Base-by-base conservation (phyloP, 2,113 vertebrate genomes). In the Podarcis raffonei region DNA sequence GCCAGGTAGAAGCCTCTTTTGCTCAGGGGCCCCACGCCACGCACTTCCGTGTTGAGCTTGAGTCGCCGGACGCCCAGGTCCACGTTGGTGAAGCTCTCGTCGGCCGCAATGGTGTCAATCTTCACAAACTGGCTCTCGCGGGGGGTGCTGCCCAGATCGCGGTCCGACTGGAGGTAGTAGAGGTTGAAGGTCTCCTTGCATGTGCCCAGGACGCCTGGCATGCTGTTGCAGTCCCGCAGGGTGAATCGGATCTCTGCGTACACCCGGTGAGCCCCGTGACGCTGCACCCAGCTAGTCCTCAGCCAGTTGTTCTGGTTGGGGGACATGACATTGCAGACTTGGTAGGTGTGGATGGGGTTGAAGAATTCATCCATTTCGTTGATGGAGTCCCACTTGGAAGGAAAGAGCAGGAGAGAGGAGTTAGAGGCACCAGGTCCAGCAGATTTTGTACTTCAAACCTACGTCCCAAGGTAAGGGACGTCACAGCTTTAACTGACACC, bases 131-230 rank as follows among this genome's bases (percentile, higher is more conserved):
- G 98, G 96, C 96, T 98, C 90, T 99, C 98, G 0, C 98, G 96
- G 0, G 98, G 97, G 96, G 97, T 96, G 69, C 94, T 94, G 68
- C 98, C 99, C 88, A 98, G 95, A 22, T 99, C 98, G 0, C 98
- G 95, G 96, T 99, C 99, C 0, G 98, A 98, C 93, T 99, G 98
- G 77, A 98, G 97, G 96, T 99, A 99, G 95, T 98, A 98, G 84
- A 99, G 97, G 96, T 99, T 99, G 96, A 99, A 99, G 32, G 99
- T 99, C 95, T 99, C 99, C 95, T 99, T 99, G 97, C 99, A 99
- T 92, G 99, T 99, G 79, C 98, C 98, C 92, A 98, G 96, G 5
- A 99, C 99, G 0, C 99, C 98, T 0, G 99, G 99, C 98, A 99
- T 99, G 96, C 99, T 99, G 97, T 99, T 99, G 71, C 99, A 99